Percentiles rank a stretch among this genome's conserved stretches.
These are phyloP conservation scores for Numenius arquata DNA, from an alignment of 2,113 vertebrate species.

Conservation along the genomic window DNA sequence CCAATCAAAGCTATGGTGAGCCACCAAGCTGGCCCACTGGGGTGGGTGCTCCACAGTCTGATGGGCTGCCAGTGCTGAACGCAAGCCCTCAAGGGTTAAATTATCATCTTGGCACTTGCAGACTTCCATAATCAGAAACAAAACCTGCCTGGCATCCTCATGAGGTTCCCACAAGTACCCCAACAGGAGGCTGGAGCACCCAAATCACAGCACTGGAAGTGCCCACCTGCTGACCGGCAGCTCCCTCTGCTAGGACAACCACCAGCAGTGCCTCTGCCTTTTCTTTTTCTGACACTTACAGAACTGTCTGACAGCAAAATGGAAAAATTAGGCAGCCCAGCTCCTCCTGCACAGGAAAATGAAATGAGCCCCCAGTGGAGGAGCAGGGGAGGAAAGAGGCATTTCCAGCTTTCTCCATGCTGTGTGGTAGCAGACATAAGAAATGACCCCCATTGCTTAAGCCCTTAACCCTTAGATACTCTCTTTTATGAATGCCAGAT, in stretches of 20 bases:
- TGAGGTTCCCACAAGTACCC: neutral
- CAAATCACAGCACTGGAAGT: neutral
- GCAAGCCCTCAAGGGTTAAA: conserved; percentile 39
- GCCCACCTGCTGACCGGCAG: neutral
- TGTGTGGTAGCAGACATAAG: neutral
- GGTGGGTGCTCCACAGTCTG: neutral
- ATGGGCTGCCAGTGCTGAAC: neutral
- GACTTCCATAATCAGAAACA: neutral
- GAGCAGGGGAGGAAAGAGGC: neutral
- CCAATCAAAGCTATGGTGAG: neutral
- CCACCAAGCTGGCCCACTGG: neutral
- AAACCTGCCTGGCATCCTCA: neutral
- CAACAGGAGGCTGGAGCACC: neutral
- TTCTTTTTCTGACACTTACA: neutral
- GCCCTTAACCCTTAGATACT: neutral
- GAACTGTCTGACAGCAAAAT: neutral
- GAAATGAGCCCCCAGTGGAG: neutral
- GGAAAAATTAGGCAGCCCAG: neutral
- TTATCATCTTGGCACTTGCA: neutral
- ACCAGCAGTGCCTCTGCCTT: neutral
- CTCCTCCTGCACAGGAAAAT: neutral
- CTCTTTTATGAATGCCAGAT: neutral
- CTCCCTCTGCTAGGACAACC: rapidly evolving
- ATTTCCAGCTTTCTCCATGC: neutral
- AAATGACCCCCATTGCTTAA: neutral